phyloP scores from a whole-genome alignment of 92 coral and sea anemone genomes.

The Micromussa lordhowensis region DNA sequence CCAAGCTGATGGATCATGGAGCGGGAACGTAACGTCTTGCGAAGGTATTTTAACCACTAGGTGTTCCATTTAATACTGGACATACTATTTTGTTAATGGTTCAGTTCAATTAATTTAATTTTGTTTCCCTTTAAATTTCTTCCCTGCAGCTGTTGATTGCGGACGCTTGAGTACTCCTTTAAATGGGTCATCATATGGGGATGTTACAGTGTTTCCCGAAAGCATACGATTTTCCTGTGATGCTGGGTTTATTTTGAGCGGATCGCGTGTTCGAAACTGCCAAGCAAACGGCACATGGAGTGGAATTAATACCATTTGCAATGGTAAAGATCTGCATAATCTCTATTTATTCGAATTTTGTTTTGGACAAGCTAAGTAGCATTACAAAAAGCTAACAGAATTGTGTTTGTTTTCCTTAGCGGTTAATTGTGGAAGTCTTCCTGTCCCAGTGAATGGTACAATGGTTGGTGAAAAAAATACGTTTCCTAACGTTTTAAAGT shows the following conservation, averaged over 20 bases:
- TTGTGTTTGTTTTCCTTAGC: background rate
- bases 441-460: conserved; percentile 13
- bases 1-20: conserved; percentile 56
- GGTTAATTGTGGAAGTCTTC: conserved; percentile 22
- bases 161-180: conserved; percentile 52
- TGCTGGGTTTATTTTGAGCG: conserved; percentile 61
- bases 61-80: background rate
- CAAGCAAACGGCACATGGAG: conserved; percentile 69
- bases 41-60: conserved; percentile 3
- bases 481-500: background rate
- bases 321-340: conserved; percentile 38
- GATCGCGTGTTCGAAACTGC: conserved; percentile 54
- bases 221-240: conserved; percentile 60
- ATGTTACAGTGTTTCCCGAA: conserved; percentile 59
- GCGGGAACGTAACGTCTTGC: conserved; percentile 48
- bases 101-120: background rate
- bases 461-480: background rate
- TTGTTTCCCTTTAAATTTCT: background rate
- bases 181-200: conserved; percentile 64
- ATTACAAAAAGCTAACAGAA: background rate
- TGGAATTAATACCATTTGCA: conserved; percentile 65
- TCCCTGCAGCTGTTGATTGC: conserved; percentile 66
- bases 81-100: background rate
- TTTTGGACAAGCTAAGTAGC: too few species aligned
- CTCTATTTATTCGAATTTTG: too few species aligned